Conservation (phyloP, 1,140 invertebrate species). For the Aphidius ervi region DNA sequence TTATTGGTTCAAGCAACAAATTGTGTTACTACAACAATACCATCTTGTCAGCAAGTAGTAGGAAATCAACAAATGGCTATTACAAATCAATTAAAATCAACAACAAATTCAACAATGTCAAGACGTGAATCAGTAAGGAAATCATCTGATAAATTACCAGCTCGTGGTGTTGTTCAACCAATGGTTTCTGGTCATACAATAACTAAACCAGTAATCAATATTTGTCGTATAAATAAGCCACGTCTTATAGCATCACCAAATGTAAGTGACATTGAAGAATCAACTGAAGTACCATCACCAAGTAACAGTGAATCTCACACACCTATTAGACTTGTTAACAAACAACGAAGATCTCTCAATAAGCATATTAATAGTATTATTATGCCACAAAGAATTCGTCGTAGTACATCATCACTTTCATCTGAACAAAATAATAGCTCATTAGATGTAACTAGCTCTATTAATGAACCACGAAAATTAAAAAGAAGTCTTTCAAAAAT, state of each 20-base stretch:
- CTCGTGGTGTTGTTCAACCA: conserved; percentile 47
- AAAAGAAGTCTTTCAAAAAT: not conserved
- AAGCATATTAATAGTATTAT: conserved; percentile 12
- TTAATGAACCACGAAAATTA: not conserved
- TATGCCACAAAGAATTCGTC: conserved; percentile 28
- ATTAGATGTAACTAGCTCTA: not conserved
- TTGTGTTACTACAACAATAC: conserved; percentile 34
- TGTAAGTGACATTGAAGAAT: conserved; percentile 39
- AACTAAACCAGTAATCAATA: conserved; percentile 49
- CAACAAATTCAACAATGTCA: conserved; percentile 27
- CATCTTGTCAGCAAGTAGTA: conserved; percentile 34
- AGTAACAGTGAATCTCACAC: conserved; percentile 14
- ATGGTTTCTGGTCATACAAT: conserved; percentile 51
- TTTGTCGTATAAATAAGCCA: conserved; percentile 47
- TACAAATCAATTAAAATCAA: conserved; percentile 22
- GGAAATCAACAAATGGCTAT: conserved; percentile 16
- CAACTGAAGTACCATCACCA: conserved; percentile 17
- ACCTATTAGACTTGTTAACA: conserved; percentile 10
- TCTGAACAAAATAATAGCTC: not conserved
- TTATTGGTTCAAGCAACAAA: conserved; percentile 35
- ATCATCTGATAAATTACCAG: conserved; percentile 42
- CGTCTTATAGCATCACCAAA: conserved; percentile 34
- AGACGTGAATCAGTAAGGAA: conserved; percentile 33
- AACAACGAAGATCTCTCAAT: conserved; percentile 22
- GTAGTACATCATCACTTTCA: conserved; percentile 20